Percentiles rank a stretch among this genome's conserved stretches.
Evolutionary conservation across 2,797 vertebrate genomes (phyloP).

Genomic region (Alauda arvensis): DNA sequence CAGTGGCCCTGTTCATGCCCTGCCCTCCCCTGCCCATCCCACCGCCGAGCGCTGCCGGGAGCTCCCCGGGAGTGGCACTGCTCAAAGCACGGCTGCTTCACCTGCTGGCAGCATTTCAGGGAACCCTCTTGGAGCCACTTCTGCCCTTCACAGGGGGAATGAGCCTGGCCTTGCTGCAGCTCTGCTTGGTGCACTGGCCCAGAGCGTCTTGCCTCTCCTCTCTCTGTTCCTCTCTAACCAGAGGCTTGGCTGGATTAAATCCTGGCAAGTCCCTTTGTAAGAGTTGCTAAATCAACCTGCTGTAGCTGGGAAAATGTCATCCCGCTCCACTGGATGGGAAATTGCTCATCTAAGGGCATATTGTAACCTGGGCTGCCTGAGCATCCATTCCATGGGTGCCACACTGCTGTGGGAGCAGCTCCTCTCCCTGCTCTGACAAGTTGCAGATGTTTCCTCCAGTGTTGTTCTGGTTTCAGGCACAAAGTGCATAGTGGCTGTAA

Average conservation of each 20-base stretch:
- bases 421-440: neutral
- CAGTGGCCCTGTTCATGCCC: accelerated
- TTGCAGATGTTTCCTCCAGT: neutral
- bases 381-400: neutral
- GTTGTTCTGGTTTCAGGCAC: neutral
- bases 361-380: neutral
- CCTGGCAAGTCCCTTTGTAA: accelerated
- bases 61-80: neutral
- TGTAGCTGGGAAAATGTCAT: neutral
- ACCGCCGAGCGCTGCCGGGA: neutral
- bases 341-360: accelerated
- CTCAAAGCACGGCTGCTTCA: accelerated
- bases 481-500: neutral
- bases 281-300: neutral
- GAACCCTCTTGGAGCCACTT: neutral
- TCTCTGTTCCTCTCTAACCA: neutral
- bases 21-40: neutral
- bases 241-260: neutral
- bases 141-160: accelerated
- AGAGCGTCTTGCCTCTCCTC: neutral
- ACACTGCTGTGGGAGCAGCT: neutral
- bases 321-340: neutral
- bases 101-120: neutral
- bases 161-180: neutral
- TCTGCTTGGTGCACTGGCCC: neutral